Conservation (phyloP, 2,797 vertebrate species). For the Phylloscopus collybita region DNA sequence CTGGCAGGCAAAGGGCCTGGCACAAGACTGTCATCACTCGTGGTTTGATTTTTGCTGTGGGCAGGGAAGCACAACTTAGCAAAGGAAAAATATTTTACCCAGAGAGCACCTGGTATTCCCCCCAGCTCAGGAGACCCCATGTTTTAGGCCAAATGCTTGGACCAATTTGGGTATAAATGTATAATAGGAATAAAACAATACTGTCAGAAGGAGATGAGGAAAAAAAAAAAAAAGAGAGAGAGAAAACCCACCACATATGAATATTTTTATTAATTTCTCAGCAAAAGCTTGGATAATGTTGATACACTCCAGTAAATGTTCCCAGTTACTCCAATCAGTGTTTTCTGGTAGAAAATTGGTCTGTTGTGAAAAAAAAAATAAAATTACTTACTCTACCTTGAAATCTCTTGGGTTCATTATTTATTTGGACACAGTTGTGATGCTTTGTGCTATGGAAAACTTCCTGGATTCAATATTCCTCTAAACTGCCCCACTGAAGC, state of each 20-base stretch:
- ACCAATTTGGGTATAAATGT: background rate
- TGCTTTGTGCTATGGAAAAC: background rate
- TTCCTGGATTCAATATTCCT: background rate
- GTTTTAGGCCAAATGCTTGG: background rate
- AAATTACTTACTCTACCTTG: background rate
- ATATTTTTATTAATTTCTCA: background rate
- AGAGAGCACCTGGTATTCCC: background rate
- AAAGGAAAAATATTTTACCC: background rate
- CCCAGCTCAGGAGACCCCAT: background rate
- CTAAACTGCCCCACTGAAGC: background rate
- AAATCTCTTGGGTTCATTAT: background rate
- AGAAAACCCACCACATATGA: background rate
- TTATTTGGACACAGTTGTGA: background rate
- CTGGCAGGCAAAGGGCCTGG: background rate
- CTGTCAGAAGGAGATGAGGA: background rate
- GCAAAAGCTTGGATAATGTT: background rate
- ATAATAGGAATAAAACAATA: background rate
- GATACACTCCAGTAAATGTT: background rate
- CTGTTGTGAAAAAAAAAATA: background rate
- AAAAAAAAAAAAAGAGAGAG: rapidly evolving
- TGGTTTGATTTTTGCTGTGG: background rate
- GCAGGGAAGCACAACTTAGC: background rate
- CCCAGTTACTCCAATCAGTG: background rate
- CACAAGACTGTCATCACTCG: background rate
- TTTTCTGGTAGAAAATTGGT: background rate